These are phyloP conservation scores for Drepana arcuata DNA, from an alignment of 1,140 invertebrate genomes.

Conservation along the genomic window DNA sequence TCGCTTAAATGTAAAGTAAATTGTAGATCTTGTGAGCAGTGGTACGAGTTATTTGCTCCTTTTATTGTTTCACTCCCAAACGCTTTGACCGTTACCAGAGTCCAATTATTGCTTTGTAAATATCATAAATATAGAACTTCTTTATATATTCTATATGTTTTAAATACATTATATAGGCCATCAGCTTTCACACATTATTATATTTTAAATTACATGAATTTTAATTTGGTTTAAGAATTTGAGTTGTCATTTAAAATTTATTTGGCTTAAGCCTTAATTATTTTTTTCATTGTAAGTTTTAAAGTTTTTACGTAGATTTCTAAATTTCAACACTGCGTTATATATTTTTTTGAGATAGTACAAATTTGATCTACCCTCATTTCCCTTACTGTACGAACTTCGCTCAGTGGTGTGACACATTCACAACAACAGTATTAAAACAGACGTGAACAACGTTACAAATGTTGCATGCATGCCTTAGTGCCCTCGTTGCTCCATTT, in stretches of 20 bases:
- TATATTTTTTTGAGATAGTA: slow-evolving; percentile 58
- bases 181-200: too few relatives aligned
- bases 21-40: too few relatives aligned
- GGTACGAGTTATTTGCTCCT: too few relatives aligned
- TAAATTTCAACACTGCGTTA: neutral
- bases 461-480: neutral
- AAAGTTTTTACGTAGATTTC: slow-evolving; percentile 11
- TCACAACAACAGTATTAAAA: slow-evolving; percentile 35
- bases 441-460: slow-evolving; percentile 11
- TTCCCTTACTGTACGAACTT: slow-evolving; percentile 9
- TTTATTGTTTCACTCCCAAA: slow-evolving; percentile 7
- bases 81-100: slow-evolving; percentile 33
- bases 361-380: slow-evolving; percentile 64
- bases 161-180: too few relatives aligned
- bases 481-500: slow-evolving; percentile 10
- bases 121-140: slow-evolving; percentile 37
- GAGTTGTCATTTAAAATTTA: slow-evolving; percentile 34
- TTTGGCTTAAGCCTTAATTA: slow-evolving; percentile 45
- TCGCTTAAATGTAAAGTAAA: slow-evolving; percentile 13
- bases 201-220: slow-evolving; percentile 23
- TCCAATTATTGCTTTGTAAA: slow-evolving; percentile 45
- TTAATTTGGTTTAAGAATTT: slow-evolving; percentile 43
- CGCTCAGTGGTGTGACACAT: slow-evolving; percentile 16
- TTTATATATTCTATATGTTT: slow-evolving; percentile 35
- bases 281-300: slow-evolving; percentile 28